A percentile compares a stretch with the other conserved stretches of the same genome.
Evolutionary conservation across 2,888 invertebrate species (phyloP).

Genomic region (Lasioglossum marginatum): DNA sequence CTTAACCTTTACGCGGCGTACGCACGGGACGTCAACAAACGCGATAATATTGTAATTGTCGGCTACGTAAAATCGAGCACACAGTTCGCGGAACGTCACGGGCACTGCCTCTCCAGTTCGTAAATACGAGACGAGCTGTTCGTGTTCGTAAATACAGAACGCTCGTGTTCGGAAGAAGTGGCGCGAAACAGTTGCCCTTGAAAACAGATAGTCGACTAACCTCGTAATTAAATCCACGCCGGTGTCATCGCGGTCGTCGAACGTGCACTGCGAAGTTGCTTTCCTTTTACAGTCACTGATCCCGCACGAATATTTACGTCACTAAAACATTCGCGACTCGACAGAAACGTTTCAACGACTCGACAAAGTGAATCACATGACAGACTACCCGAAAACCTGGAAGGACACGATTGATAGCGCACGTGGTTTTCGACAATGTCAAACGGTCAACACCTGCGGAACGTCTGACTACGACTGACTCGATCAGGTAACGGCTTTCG

Average conservation of each 20-base stretch:
- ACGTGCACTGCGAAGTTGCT: constrained; percentile 5
- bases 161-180: not conserved
- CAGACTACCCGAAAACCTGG: not conserved
- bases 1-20: not conserved
- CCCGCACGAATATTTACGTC: constrained; percentile 5
- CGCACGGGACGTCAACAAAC: not conserved
- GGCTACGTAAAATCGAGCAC: not conserved
- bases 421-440: constrained; percentile 14
- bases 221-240: constrained; percentile 34
- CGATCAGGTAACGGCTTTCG: constrained; percentile 73
- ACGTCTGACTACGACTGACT: constrained; percentile 70
- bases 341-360: not conserved
- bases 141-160: not conserved
- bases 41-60: constrained; percentile 5
- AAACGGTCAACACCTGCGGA: constrained; percentile 57
- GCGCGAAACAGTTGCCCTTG: not conserved
- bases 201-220: constrained; percentile 32
- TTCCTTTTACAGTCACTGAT: constrained; percentile 11
- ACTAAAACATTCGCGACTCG: constrained; percentile 31
- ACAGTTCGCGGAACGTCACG: constrained; percentile 1
- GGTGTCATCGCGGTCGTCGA: constrained; percentile 40
- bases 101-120: not conserved
- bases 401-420: not conserved
- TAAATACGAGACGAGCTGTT: not conserved
- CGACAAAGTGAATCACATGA: constrained; percentile 5